Evolutionary conservation across 2,113 vertebrate species (phyloP).

Genomic region (Ctenomys sociabilis): DNA sequence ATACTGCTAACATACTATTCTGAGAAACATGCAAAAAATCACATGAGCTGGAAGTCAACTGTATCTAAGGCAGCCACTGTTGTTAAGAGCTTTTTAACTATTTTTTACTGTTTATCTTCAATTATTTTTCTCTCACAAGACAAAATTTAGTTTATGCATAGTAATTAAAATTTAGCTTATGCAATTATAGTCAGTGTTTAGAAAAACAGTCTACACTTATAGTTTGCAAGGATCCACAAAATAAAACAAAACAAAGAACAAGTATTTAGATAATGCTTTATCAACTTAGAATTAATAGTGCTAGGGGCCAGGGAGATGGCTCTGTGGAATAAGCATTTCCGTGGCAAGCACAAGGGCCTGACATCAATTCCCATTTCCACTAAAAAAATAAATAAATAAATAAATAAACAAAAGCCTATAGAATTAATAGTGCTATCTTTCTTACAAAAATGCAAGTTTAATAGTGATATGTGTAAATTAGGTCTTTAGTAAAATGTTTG

Average conservation of each 20-base stretch:
- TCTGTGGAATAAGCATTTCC: too few species aligned
- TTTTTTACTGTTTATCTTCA: conserved; percentile 32
- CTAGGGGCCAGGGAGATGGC: too few species aligned
- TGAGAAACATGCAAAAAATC: conserved; percentile 70
- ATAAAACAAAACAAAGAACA: not conserved
- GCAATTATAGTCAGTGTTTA: not conserved
- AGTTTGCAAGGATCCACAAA: not conserved
- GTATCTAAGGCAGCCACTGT: conserved; percentile 55
- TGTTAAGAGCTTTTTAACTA: conserved; percentile 37
- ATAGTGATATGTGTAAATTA: not conserved
- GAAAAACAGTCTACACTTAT: not conserved
- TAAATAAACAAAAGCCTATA: too few species aligned
- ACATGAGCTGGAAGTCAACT: conserved; percentile 70
- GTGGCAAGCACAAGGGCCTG: too few species aligned
- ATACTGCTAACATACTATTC: conserved; percentile 70
- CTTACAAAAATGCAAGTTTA: conserved; percentile 31
- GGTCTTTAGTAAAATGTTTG: not conserved
- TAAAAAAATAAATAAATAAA: too few species aligned
- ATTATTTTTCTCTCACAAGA: conserved; percentile 8
- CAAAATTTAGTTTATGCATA: not conserved
- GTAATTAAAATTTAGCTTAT: too few species aligned
- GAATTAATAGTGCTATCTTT: not conserved
- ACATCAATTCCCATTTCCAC: too few species aligned
- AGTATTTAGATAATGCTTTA: not conserved
- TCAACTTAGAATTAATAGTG: not conserved